Evolutionary conservation across 2,888 invertebrate genomes (phyloP).

Genomic region (Hedychridium roseum): DNA sequence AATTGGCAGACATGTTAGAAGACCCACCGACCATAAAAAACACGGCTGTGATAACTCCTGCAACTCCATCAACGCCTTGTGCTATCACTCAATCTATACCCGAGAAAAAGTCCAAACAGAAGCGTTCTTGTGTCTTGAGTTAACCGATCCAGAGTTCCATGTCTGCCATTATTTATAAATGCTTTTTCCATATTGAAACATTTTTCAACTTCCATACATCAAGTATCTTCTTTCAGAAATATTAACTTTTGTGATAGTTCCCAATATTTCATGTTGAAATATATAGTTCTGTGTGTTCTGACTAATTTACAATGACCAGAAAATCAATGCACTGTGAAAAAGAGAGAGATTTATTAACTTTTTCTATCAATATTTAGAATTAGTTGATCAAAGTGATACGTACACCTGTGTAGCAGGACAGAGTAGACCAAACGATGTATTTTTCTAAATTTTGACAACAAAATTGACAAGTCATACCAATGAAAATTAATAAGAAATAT

Average conservation of each 20-base stretch:
- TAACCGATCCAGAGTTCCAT: constrained; percentile 42
- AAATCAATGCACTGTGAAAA: constrained; percentile 16
- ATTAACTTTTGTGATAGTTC: constrained; percentile 44
- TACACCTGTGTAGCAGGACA: constrained; percentile 47
- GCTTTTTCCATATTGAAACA: constrained; percentile 24
- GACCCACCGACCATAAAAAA: constrained; percentile 59
- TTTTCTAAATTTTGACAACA: constrained; percentile 49
- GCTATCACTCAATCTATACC: constrained; percentile 50
- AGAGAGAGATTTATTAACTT: constrained; percentile 26
- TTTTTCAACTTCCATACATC: constrained; percentile 27
- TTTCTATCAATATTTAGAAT: constrained; percentile 38
- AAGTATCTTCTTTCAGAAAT: constrained; percentile 39
- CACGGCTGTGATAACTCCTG: constrained; percentile 55
- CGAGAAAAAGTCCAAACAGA: constrained; percentile 59
- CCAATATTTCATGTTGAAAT: constrained; percentile 20
- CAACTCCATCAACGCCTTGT: constrained; percentile 59
- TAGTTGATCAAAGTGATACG: constrained; percentile 52
- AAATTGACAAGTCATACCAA: constrained; percentile 29
- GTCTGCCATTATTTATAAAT: constrained; percentile 29
- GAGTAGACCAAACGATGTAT: constrained; percentile 49
- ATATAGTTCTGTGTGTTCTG: constrained; percentile 24
- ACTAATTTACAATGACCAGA: constrained; percentile 17
- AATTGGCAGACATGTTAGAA: constrained; percentile 61
- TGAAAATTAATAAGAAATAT: constrained; percentile 26
- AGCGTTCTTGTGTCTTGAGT: constrained; percentile 60